These are phyloP conservation scores for Nymphalis polychloros DNA, from an alignment of 2,888 invertebrate genomes.

Conservation along the genomic window DNA sequence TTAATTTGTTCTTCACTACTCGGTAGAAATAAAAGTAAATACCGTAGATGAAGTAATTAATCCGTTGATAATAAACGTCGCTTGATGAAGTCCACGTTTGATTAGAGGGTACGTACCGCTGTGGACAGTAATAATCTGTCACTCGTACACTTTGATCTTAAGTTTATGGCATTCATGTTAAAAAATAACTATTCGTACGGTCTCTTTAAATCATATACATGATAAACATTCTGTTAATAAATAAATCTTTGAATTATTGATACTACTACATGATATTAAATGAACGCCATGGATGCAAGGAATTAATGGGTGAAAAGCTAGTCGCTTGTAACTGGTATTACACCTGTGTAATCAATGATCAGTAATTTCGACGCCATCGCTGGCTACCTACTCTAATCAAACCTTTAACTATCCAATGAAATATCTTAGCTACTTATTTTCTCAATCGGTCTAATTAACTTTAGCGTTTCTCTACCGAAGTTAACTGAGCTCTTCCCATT, in stretches of 20 bases:
- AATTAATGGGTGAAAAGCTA: conserved; percentile 33
- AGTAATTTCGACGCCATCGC: conserved; percentile 38
- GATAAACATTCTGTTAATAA: conserved; percentile 6
- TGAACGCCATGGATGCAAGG: conserved; percentile 25
- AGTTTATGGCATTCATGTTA: conserved; percentile 27
- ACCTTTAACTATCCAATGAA: conserved; percentile 35
- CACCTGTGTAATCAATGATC: conserved; percentile 38
- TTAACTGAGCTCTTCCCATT: conserved; percentile 28
- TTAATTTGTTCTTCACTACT: conserved; percentile 73
- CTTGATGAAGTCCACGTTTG: conserved; percentile 50
- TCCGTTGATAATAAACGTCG: conserved; percentile 66
- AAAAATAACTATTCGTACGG: conserved; percentile 20
- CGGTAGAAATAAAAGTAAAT: conserved; percentile 54
- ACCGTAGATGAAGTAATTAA: conserved; percentile 75
- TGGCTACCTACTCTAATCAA: conserved; percentile 35
- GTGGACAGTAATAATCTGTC: conserved; percentile 39
- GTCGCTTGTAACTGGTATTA: conserved; percentile 36
- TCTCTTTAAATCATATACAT: conserved; percentile 10
- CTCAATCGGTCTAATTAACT: conserved; percentile 37
- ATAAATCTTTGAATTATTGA: conserved; percentile 7
- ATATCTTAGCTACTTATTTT: conserved; percentile 37
- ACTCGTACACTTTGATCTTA: conserved; percentile 36
- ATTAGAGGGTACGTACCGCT: conserved; percentile 44
- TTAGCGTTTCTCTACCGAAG: conserved; percentile 28
- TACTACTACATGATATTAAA: conserved; percentile 10